Percentiles rank a stretch among this genome's conserved stretches.
These are phyloP conservation scores for Moxostoma hubbsi DNA, from an alignment of 2,797 vertebrate species.

Conservation along the genomic window DNA sequence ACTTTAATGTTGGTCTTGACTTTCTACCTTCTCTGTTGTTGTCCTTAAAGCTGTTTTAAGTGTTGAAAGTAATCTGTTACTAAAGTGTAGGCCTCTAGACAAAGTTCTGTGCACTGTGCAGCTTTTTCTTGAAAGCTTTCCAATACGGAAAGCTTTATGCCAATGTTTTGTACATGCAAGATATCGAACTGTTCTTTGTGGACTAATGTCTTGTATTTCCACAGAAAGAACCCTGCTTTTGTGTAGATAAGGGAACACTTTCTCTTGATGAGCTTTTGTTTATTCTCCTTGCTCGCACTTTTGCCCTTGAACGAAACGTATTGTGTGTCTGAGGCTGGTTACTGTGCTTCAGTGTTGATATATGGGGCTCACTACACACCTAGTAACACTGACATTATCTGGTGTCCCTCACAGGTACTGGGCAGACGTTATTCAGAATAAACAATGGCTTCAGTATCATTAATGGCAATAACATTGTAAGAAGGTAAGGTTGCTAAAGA, in stretches of 20 bases:
- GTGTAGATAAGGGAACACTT: slow-evolving; percentile 50
- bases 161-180: slow-evolving; percentile 38
- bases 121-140: slow-evolving; percentile 39
- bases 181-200: slow-evolving; percentile 50
- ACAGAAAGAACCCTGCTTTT: slow-evolving; percentile 43
- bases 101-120: slow-evolving; percentile 13
- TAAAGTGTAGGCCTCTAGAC: slow-evolving; percentile 22
- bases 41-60: slow-evolving; percentile 26
- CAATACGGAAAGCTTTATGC: slow-evolving; percentile 30
- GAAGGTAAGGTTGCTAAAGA: slow-evolving; percentile 80
- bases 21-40: slow-evolving; percentile 7
- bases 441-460: slow-evolving; percentile 90
- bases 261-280: slow-evolving; percentile 54
- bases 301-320: slow-evolving; percentile 55
- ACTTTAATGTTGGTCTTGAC: neutral
- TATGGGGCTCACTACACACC: slow-evolving; percentile 40
- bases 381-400: slow-evolving; percentile 30
- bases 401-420: slow-evolving; percentile 79
- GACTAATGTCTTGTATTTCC: slow-evolving; percentile 48
- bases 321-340: slow-evolving; percentile 43
- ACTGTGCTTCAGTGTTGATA: slow-evolving; percentile 45
- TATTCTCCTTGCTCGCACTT: slow-evolving; percentile 48
- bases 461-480: slow-evolving; percentile 77
- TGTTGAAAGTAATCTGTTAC: slow-evolving; percentile 21
- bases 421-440: slow-evolving; percentile 87